A percentile compares a stretch with the other conserved stretches of the same genome.
Evolutionary conservation across 2,797 vertebrate genomes (phyloP).

Genomic region (Ctenosaura bakeri): DNA sequence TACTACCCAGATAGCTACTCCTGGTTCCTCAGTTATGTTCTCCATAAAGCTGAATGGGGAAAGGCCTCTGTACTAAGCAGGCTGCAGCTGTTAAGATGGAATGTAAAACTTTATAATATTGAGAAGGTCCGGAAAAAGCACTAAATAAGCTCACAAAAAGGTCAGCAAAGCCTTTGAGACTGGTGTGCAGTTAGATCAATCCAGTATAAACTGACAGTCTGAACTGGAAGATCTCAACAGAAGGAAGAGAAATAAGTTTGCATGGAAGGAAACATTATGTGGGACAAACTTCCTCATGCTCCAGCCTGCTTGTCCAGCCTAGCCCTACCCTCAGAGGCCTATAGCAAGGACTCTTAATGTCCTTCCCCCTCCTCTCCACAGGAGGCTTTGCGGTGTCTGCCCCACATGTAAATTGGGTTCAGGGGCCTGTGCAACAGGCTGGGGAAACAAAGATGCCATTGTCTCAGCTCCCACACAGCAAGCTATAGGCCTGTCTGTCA

Average conservation of each 20-base stretch:
- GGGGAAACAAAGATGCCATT: constrained; percentile 88
- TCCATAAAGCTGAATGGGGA: no score
- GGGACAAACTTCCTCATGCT: background rate
- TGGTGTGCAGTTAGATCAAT: background rate
- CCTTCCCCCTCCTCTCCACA: constrained; percentile 34
- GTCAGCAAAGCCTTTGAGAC: background rate
- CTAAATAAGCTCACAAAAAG: background rate
- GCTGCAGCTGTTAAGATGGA: background rate
- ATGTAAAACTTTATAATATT: background rate
- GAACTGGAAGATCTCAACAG: background rate
- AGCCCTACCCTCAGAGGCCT: constrained; percentile 37
- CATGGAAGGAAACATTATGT: background rate
- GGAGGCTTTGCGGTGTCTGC: constrained; percentile 82
- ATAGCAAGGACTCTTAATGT: constrained; percentile 16
- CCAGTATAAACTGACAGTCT: background rate
- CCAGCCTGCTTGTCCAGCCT: background rate
- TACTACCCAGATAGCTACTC: background rate
- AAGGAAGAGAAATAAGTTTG: background rate
- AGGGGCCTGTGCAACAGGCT: constrained; percentile 75
- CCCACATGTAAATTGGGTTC: constrained; percentile 92
- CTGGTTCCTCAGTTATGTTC: background rate
- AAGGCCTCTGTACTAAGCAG: background rate
- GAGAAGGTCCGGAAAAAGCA: background rate
- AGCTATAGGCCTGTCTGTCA: constrained; percentile 78
- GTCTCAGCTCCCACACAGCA: constrained; percentile 83